Conservation (phyloP, 1,140 invertebrate genomes). For the Drosophila kohkoa region DNA sequence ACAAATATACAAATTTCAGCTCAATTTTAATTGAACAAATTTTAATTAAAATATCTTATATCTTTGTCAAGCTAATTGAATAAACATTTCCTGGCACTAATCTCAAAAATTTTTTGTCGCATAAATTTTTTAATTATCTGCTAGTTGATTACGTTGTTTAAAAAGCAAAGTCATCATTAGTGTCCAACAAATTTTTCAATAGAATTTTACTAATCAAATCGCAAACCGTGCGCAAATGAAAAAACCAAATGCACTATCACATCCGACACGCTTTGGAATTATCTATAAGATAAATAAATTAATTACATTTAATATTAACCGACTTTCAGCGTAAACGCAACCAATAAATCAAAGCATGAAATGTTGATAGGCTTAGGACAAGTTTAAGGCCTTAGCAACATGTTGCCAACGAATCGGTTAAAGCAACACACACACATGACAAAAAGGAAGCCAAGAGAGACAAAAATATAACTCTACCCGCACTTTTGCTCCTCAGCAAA, state of each 20-base stretch:
- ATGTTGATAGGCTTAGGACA: constrained; percentile 1
- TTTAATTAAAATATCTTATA: too few species aligned
- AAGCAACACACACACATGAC: constrained; percentile 34
- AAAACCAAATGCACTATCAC: background rate
- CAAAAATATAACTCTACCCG: background rate
- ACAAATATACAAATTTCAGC: background rate
- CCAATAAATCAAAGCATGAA: constrained; percentile 10
- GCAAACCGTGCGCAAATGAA: too few species aligned
- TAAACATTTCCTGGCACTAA: too few species aligned
- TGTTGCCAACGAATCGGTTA: constrained; percentile 59
- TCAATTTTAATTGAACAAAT: background rate
- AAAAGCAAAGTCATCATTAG: background rate
- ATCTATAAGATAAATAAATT: constrained; percentile 2
- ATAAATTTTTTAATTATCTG: too few species aligned
- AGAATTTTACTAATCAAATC: background rate
- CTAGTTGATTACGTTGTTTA: background rate
- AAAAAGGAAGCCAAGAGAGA: background rate
- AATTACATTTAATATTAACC: constrained; percentile 17
- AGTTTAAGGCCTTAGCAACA: constrained; percentile 31
- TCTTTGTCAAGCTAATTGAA: too few species aligned
- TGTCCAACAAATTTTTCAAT: background rate
- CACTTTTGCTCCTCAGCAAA: constrained; percentile 19
- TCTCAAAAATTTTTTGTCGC: too few species aligned
- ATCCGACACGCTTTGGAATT: background rate
- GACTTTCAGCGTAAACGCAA: background rate